These are phyloP conservation scores for Bombylius discolor DNA, from an alignment of 2,888 invertebrate species.

Conservation along the genomic window DNA sequence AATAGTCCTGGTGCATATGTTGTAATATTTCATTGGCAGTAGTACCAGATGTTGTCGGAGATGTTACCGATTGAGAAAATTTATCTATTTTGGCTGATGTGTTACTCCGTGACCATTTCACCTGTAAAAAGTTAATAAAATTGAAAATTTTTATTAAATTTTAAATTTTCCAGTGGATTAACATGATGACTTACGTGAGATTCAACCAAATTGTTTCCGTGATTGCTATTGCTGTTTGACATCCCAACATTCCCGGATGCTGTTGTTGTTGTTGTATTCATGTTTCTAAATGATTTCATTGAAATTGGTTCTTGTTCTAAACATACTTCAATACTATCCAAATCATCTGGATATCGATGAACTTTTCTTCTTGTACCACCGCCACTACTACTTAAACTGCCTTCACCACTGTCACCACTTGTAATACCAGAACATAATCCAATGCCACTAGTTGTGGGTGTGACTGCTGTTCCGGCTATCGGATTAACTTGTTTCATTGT, in stretches of 20 bases:
- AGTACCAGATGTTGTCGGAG: slow-evolving; percentile 10
- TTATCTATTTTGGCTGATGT: slow-evolving; percentile 45
- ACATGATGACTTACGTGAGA: slow-evolving; percentile 2
- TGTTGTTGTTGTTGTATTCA: not conserved
- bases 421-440: slow-evolving; percentile 3
- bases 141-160: not conserved
- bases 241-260: slow-evolving; percentile 1
- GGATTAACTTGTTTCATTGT: slow-evolving; percentile 1
- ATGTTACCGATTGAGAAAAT: slow-evolving; percentile 33
- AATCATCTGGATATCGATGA: slow-evolving; percentile 30
- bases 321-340: slow-evolving; percentile 35
- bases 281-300: slow-evolving; percentile 16
- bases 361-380: slow-evolving; percentile 22
- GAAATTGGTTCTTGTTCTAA: slow-evolving; percentile 24
- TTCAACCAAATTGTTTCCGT: not conserved
- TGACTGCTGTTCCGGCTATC: not conserved
- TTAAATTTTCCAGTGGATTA: not conserved
- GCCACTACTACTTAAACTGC: slow-evolving; percentile 18
- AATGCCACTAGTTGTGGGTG: slow-evolving; percentile 6
- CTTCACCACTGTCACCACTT: slow-evolving; percentile 19
- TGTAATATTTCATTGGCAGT: slow-evolving; percentile 23
- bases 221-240: slow-evolving; percentile 5
- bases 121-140: slow-evolving; percentile 14
- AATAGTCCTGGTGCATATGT: slow-evolving; percentile 48
- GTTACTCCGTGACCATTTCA: slow-evolving; percentile 42